phyloP scores from a whole-genome alignment of 2,888 invertebrate genomes.

The Galeruca laticollis region DNA sequence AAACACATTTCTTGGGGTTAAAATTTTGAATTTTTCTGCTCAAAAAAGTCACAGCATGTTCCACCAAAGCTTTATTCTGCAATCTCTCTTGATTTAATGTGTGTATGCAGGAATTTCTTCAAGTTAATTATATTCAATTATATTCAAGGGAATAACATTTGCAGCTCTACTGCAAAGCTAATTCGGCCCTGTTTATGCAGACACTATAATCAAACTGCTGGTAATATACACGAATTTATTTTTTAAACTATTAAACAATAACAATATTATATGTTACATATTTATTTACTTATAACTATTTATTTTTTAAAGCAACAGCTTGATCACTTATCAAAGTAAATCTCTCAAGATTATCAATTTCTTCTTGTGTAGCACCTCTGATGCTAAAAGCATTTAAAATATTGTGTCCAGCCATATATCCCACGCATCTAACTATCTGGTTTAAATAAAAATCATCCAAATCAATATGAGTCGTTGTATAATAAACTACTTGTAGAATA shows the following conservation, averaged over 20 bases:
- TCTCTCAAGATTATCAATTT: conserved; percentile 69
- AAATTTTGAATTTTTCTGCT: too few species aligned
- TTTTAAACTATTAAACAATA: too few species aligned
- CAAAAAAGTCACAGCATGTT: too few species aligned
- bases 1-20: too few species aligned
- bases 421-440: conserved; percentile 68
- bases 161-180: too few species aligned
- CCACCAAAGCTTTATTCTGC: too few species aligned
- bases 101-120: too few species aligned
- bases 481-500: conserved; percentile 72
- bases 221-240: neutral
- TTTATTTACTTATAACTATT: neutral
- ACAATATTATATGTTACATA: neutral
- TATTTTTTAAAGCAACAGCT: conserved; percentile 48
- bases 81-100: too few species aligned
- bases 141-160: too few species aligned
- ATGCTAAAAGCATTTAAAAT: conserved; percentile 72
- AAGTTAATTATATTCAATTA: too few species aligned
- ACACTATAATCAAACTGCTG: too few species aligned
- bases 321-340: conserved; percentile 71
- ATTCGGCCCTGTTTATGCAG: too few species aligned
- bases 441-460: conserved; percentile 64
- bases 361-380: conserved; percentile 69
- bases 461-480: conserved; percentile 63
- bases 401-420: conserved; percentile 71